Conservation (phyloP, 1,140 invertebrate species). For the Trissolcus basalis region DNA sequence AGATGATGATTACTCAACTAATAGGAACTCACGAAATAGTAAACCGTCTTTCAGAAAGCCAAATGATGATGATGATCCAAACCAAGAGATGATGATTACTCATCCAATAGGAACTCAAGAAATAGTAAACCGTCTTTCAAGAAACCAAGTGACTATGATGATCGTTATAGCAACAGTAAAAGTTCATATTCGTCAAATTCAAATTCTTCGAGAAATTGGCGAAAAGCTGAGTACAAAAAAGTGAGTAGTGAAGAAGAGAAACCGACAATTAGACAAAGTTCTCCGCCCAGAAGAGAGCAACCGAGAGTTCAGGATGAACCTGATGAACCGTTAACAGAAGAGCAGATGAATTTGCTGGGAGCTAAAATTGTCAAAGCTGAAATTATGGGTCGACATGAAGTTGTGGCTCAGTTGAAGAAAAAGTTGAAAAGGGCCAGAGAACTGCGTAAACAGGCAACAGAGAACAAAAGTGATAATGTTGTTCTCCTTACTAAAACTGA, state of each 20-base stretch:
- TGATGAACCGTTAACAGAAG: slow-evolving; percentile 79
- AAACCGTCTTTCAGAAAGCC: slow-evolving; percentile 40
- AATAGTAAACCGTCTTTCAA: neutral
- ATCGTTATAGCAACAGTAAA: slow-evolving; percentile 14
- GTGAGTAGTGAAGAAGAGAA: slow-evolving; percentile 21
- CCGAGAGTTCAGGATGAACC: neutral
- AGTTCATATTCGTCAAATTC: slow-evolving; percentile 20
- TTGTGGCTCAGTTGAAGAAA: slow-evolving; percentile 83
- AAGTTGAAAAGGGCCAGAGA: slow-evolving; percentile 84
- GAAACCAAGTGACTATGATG: slow-evolving; percentile 61
- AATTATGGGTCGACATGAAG: slow-evolving; percentile 86
- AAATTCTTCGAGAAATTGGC: slow-evolving; percentile 61
- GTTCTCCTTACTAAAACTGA: slow-evolving; percentile 85
- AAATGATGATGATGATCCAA: slow-evolving; percentile 42
- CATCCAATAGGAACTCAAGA: neutral
- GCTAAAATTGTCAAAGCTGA: slow-evolving; percentile 94
- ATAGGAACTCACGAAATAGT: neutral
- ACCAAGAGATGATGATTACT: too few species aligned
- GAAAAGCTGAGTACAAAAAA: slow-evolving; percentile 48
- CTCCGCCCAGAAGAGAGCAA: neutral
- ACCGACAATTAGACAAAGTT: slow-evolving; percentile 39
- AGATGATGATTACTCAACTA: neutral
- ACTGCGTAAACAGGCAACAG: slow-evolving; percentile 71
- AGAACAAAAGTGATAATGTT: slow-evolving; percentile 77
- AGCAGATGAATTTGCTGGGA: slow-evolving; percentile 91